Evolutionary conservation across 2,113 vertebrate genomes (phyloP).

Genomic region (Mustela nigripes): DNA sequence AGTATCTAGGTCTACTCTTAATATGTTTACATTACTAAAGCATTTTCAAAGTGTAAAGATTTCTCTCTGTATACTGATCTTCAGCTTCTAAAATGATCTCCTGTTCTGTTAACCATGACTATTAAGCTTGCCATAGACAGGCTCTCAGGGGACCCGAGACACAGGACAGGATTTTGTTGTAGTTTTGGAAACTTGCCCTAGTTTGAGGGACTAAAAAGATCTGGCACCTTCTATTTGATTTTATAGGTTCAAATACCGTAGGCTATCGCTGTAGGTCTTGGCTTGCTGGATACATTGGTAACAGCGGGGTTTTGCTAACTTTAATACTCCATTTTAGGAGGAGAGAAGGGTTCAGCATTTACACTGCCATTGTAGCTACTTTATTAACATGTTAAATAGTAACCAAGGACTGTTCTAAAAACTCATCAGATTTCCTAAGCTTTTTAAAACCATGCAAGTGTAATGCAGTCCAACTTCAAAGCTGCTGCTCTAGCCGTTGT

Average conservation of each 20-base stretch:
- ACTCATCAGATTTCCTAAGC: conserved; percentile 69
- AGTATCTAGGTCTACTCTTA: conserved; percentile 41
- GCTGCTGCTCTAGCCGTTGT: not conserved
- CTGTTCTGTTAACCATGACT: conserved; percentile 26
- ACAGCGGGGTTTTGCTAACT: conserved; percentile 58
- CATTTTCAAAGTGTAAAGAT: conserved; percentile 44
- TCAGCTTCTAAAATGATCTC: conserved; percentile 64
- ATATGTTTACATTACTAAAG: conserved; percentile 58
- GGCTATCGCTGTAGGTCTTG: conserved; percentile 65
- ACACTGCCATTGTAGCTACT: conserved; percentile 19
- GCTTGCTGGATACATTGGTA: conserved; percentile 64
- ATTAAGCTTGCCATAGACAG: conserved; percentile 44
- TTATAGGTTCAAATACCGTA: conserved; percentile 71
- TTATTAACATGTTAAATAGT: conserved; percentile 73
- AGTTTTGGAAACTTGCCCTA: conserved; percentile 73
- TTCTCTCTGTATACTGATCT: conserved; percentile 25
- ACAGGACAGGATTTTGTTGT: conserved; percentile 62
- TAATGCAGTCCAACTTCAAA: conserved; percentile 72
- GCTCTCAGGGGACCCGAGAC: conserved; percentile 9
- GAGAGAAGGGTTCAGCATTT: conserved; percentile 51
- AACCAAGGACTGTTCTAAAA: conserved; percentile 63
- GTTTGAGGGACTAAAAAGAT: conserved; percentile 67
- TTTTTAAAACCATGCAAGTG: conserved; percentile 58
- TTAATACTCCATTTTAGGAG: conserved; percentile 53
- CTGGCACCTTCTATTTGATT: conserved; percentile 73